A percentile compares a stretch with the other conserved stretches of the same genome.
These are phyloP conservation scores for Electrophaes corylata DNA, from an alignment of 2,888 invertebrate genomes.

Conservation along the genomic window DNA sequence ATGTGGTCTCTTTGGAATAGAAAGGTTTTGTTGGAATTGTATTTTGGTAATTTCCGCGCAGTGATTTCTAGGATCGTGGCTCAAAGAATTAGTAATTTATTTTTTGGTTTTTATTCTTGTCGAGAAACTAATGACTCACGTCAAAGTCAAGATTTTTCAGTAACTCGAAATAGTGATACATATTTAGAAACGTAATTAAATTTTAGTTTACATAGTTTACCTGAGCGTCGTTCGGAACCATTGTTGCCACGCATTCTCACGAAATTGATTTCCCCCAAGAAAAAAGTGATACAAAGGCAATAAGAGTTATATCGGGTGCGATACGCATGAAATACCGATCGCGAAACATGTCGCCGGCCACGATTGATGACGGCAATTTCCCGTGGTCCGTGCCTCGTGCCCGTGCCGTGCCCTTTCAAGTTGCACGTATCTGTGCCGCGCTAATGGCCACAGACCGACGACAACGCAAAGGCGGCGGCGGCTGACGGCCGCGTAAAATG, in stretches of 20 bases:
- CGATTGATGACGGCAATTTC: slow-evolving; percentile 66
- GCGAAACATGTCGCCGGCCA: slow-evolving; percentile 50
- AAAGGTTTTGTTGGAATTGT: slow-evolving; percentile 16
- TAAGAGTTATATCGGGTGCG: slow-evolving; percentile 22
- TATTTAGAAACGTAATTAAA: too few species aligned
- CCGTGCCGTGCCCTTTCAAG: slow-evolving; percentile 57
- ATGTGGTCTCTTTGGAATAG: slow-evolving; percentile 10
- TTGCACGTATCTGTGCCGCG: slow-evolving; percentile 57
- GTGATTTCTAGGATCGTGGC: not conserved
- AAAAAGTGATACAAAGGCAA: slow-evolving; percentile 28
- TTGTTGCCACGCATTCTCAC: not conserved
- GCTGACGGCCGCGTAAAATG: slow-evolving; percentile 65
- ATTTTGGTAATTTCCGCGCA: slow-evolving; percentile 22
- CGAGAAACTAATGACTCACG: too few species aligned
- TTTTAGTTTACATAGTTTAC: too few species aligned
- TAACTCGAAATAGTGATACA: too few species aligned
- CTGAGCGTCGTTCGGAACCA: too few species aligned
- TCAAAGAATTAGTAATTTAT: not conserved
- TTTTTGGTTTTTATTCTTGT: not conserved
- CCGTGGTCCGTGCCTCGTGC: slow-evolving; percentile 21
- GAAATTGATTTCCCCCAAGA: slow-evolving; percentile 12
- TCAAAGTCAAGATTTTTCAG: too few species aligned
- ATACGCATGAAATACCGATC: slow-evolving; percentile 50
- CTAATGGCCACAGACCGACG: slow-evolving; percentile 59
- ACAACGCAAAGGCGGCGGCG: slow-evolving; percentile 59